These are phyloP conservation scores for Noctua fimbriata DNA, from an alignment of 2,888 invertebrate species.

Conservation along the genomic window DNA sequence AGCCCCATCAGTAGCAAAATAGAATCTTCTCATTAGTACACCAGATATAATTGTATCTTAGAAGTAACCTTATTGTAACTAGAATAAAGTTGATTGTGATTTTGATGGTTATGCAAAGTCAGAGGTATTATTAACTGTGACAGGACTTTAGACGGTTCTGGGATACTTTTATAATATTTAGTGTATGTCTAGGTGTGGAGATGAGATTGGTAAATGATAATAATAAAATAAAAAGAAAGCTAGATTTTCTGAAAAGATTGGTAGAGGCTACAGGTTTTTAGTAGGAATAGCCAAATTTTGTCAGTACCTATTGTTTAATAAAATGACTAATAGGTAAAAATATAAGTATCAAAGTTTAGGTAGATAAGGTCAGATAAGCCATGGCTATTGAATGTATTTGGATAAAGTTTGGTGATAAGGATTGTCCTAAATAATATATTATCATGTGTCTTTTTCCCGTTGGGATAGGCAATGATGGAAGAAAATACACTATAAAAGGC, in stretches of 20 bases:
- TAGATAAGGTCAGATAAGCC: slow-evolving; percentile 17
- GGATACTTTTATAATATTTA: slow-evolving; percentile 1
- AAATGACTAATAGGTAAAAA: background rate
- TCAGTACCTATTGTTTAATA: background rate
- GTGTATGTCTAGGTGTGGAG: background rate
- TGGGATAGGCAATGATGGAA: background rate
- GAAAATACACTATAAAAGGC: background rate
- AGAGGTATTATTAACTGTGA: background rate
- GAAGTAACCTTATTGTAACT: background rate
- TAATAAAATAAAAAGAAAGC: background rate
- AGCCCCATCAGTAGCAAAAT: too few relatives aligned
- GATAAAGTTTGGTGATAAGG: slow-evolving; percentile 22
- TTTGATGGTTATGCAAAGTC: background rate
- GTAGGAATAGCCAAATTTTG: background rate
- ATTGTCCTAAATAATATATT: background rate
- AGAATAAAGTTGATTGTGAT: background rate
- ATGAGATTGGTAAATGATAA: slow-evolving; percentile 25
- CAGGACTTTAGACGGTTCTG: background rate
- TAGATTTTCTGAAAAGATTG: too few relatives aligned
- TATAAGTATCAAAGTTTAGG: background rate
- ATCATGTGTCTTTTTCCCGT: background rate
- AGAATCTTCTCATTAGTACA: background rate
- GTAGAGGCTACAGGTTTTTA: background rate
- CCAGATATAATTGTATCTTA: background rate
- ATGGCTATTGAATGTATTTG: slow-evolving; percentile 18